Base-by-base conservation (phyloP, 2,797 vertebrate species). In the Myotis planiceps region DNA sequence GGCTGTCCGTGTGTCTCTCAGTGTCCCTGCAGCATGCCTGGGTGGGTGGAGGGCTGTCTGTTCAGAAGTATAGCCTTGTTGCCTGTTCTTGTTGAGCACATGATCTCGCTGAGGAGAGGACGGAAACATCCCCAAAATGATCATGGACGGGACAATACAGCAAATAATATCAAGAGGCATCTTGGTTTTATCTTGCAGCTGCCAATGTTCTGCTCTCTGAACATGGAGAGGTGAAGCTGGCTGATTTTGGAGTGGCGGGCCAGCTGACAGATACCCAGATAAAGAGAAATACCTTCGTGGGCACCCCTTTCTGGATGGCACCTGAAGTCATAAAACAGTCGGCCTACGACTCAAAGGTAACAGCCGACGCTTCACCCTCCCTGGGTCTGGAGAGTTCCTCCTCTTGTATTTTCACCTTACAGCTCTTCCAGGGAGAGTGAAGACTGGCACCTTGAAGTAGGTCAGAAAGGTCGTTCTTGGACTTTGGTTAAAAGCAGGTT, bases 291-390 rank as follows among this genome's bases (percentile, higher is more conserved):
- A 99, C 99, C 0, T 99, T 99, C 96, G 99, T 99, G 83, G 99
- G 99, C 82, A 99, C 99, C 51, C 99, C 99, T 0, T 99, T 99
- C 98, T 99, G 99, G 99, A 99, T 99, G 99, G 99, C 99, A 6
- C 99, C 99, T 6, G 99, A 99, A 98, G 99, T 99, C 98, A 99
- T 99, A 97, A 99, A 99, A 96, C 99, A 99, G 93, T 99, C 99
- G 0, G 99, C 99, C 3, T 99, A 99, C 13, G 99, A 99, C 97
- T 99, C 99, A 51, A 99, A 99, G 99, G 99, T 99, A 97, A 98
- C 97, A 53, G 47, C 25, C 2, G 4, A 2, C 0, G 6, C 15
- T 18, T 47, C 5, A 0, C 2, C 0, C 47, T 34, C 0, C 0
- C 6, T 4, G 1, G 2, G 23, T 5, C 34, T 6, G 0, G 2